A percentile compares a stretch with the other conserved stretches of the same genome.
phyloP scores from a whole-genome alignment of 2,888 invertebrate species.

The Zygogramma bicolorata region DNA sequence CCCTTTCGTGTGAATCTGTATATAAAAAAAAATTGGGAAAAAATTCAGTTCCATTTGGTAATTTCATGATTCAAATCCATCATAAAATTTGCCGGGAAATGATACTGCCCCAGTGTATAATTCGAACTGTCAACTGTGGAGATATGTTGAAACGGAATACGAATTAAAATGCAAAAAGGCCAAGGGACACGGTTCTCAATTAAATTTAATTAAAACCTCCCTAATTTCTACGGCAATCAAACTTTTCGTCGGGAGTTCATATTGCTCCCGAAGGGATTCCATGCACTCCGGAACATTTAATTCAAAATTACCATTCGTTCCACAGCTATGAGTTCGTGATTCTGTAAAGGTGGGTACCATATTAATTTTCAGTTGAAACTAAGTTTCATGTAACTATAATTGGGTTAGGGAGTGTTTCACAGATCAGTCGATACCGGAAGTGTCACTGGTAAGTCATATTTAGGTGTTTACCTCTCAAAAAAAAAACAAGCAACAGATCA shows the following conservation, averaged over 20 bases:
- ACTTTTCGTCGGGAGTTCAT: constrained; percentile 39
- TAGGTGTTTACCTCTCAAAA: too few relatives aligned
- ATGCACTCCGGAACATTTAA: constrained; percentile 31
- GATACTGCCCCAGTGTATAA: not conserved
- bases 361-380: too few relatives aligned
- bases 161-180: constrained; percentile 14
- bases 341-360: not conserved
- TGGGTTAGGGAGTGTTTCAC: too few relatives aligned
- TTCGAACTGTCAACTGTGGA: not conserved
- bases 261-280: constrained; percentile 41
- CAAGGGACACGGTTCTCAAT: constrained; percentile 20
- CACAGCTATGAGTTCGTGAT: not conserved
- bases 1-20: too few relatives aligned
- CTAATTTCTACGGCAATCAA: constrained; percentile 42
- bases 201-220: constrained; percentile 46
- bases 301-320: not conserved
- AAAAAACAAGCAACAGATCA: too few relatives aligned
- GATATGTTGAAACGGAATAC: constrained; percentile 8
- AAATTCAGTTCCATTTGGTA: not conserved
- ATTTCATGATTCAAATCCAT: not conserved
- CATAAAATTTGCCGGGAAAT: not conserved
- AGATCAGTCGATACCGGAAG: too few relatives aligned
- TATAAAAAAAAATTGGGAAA: not conserved
- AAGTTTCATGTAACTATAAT: too few relatives aligned
- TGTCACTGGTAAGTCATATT: too few relatives aligned